Percentiles rank a stretch among this genome's conserved stretches.
These are phyloP conservation scores for Liopterus haemorrhoidalis DNA, from an alignment of 2,888 invertebrate species.

Conservation along the genomic window DNA sequence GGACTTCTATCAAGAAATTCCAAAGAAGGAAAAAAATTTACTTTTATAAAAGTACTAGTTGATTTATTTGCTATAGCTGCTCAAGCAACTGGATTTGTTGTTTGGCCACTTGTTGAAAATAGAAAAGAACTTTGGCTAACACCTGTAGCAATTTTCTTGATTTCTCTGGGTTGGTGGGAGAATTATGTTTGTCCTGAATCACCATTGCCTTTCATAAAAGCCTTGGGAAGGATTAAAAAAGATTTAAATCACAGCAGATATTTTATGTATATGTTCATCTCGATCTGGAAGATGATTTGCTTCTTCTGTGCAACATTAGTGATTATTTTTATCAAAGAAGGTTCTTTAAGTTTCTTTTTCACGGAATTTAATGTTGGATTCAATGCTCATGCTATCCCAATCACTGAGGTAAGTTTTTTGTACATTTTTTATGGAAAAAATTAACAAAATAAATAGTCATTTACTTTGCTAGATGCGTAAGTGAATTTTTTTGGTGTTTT, in stretches of 20 bases:
- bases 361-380: slow-evolving; percentile 68
- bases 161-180: slow-evolving; percentile 97
- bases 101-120: slow-evolving; percentile 77
- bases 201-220: slow-evolving; percentile 69
- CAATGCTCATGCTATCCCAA: slow-evolving; percentile 69
- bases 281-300: slow-evolving; percentile 82
- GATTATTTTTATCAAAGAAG: slow-evolving; percentile 67
- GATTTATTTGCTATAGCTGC: slow-evolving; percentile 82
- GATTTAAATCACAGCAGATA: slow-evolving; percentile 75
- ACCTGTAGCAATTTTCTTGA: slow-evolving; percentile 75
- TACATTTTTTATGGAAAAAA: neutral
- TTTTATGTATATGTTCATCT: slow-evolving; percentile 84
- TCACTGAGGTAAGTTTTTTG: slow-evolving; percentile 56
- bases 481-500: too few relatives aligned
- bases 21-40: slow-evolving; percentile 71
- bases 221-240: slow-evolving; percentile 70
- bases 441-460: neutral
- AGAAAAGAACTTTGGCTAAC: slow-evolving; percentile 77
- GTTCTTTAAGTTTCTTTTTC: slow-evolving; percentile 72
- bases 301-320: slow-evolving; percentile 72
- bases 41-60: slow-evolving; percentile 70
- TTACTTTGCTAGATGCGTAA: too few relatives aligned
- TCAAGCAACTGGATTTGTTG: slow-evolving; percentile 84
- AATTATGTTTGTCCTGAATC: slow-evolving; percentile 88
- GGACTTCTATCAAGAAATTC: slow-evolving; percentile 75